phyloP scores from a whole-genome alignment of 2,113 vertebrate genomes.

The Lepus timidus region DNA sequence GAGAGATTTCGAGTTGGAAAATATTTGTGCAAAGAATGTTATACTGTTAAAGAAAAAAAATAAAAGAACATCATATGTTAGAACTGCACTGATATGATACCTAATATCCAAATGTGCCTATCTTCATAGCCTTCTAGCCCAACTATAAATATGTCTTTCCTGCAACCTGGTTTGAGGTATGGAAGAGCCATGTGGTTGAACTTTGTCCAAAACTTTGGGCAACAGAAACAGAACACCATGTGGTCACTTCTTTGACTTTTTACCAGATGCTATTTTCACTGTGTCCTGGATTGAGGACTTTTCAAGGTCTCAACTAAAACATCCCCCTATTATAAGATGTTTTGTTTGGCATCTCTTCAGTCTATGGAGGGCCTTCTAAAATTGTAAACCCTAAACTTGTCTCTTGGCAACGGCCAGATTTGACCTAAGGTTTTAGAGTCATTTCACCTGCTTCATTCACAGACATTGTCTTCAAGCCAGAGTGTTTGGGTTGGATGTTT shows the following conservation, averaged over 20 bases:
- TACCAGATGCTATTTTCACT: conserved; percentile 45
- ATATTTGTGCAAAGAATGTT: not conserved
- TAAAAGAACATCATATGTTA: no score
- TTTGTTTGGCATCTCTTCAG: not conserved
- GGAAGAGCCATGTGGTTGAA: not conserved
- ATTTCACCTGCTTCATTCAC: not conserved
- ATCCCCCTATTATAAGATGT: not conserved
- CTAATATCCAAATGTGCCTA: not conserved
- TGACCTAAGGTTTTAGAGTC: not conserved
- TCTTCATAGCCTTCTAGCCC: not conserved
- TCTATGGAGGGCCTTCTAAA: conserved; percentile 62
- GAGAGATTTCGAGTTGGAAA: not conserved
- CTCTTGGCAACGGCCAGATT: not conserved
- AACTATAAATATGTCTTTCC: not conserved
- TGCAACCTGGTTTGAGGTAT: not conserved
- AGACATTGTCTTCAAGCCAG: not conserved
- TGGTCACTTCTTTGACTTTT: not conserved
- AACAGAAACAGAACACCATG: not conserved
- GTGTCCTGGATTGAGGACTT: conserved; percentile 43
- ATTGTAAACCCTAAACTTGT: not conserved
- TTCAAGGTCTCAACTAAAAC: conserved; percentile 39
- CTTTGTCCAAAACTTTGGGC: not conserved
- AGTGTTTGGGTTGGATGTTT: not conserved
- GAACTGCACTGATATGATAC: not conserved
- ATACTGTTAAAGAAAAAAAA: no score